Evolutionary conservation across 1,140 invertebrate species (phyloP).

Genomic region (Aporrectodea caliginosa): DNA sequence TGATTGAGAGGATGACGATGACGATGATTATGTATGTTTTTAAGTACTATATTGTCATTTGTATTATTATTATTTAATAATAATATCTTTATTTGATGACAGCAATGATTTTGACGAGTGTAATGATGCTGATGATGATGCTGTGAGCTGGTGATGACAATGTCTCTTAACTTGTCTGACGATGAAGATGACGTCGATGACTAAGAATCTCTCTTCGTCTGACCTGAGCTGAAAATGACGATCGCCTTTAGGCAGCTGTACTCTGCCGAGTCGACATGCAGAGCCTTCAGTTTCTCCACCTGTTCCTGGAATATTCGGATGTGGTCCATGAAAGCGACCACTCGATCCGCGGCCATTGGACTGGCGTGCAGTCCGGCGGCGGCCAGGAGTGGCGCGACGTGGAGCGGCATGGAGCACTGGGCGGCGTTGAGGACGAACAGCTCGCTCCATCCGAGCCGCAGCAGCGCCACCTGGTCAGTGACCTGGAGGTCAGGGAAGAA

Average conservation of each 20-base stretch:
- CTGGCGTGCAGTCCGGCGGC: slow-evolving; percentile 87
- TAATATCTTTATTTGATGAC: too few relatives aligned
- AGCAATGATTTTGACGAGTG: background rate
- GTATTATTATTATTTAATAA: too few relatives aligned
- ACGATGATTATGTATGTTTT: too few relatives aligned
- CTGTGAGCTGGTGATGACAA: too few relatives aligned
- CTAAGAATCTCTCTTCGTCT: background rate
- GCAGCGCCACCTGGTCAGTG: slow-evolving; percentile 79
- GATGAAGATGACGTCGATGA: too few relatives aligned
- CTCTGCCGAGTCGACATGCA: slow-evolving; percentile 95
- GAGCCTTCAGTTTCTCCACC: slow-evolving; percentile 94
- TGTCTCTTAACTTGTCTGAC: too few relatives aligned
- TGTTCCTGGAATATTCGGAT: slow-evolving; percentile 97
- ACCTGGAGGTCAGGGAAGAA: slow-evolving; percentile 85
- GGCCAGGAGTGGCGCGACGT: slow-evolving; percentile 88
- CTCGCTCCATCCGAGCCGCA: slow-evolving; percentile 94
- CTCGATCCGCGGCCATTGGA: slow-evolving; percentile 92
- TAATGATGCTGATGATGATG: background rate
- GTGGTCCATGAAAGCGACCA: slow-evolving; percentile 98
- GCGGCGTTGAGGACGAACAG: slow-evolving; percentile 96
- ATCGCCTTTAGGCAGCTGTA: slow-evolving; percentile 98
- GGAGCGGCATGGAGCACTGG: slow-evolving; percentile 90
- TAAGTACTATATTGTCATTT: too few relatives aligned
- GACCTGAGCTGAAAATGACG: slow-evolving; percentile 97
- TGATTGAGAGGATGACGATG: too few relatives aligned